Percentiles rank a stretch among this genome's conserved stretches.
These are phyloP conservation scores for Cryptus viduatorius DNA, from an alignment of 2,888 invertebrate genomes.

Conservation along the genomic window DNA sequence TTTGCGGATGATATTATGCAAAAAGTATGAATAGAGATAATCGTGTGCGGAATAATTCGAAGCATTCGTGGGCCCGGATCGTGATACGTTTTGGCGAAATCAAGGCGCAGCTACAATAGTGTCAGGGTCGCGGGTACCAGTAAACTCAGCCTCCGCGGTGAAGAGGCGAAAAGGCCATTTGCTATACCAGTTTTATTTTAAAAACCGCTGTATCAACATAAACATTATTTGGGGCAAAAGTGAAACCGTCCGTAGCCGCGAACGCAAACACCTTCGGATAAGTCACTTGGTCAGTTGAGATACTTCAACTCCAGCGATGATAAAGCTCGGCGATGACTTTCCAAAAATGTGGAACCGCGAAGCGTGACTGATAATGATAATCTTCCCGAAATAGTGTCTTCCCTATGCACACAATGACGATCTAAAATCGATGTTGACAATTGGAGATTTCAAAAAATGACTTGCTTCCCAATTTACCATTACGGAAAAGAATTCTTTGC, in stretches of 20 bases:
- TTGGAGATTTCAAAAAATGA: slow-evolving; percentile 10
- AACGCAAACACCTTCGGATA: not conserved
- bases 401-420: not conserved
- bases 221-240: slow-evolving; percentile 51
- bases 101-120: slow-evolving; percentile 57
- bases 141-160: slow-evolving; percentile 2
- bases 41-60: slow-evolving; percentile 15
- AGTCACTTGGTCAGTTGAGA: slow-evolving; percentile 15
- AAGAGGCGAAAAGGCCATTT: slow-evolving; percentile 47
- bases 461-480: not conserved
- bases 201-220: not conserved
- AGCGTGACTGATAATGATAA: not conserved
- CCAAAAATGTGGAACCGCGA: not conserved
- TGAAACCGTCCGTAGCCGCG: slow-evolving; percentile 24
- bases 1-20: slow-evolving; percentile 13
- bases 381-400: not conserved
- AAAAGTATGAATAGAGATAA: not conserved
- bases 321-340: slow-evolving; percentile 18
- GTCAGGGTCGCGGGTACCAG: slow-evolving; percentile 54
- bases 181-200: slow-evolving; percentile 12
- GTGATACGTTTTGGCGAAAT: slow-evolving; percentile 48
- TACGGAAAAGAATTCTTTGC: not conserved
- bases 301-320: not conserved
- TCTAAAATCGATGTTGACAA: not conserved
- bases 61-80: slow-evolving; percentile 18